Conservation (phyloP, 2,888 invertebrate species). For the Spilosoma lubricipeda region DNA sequence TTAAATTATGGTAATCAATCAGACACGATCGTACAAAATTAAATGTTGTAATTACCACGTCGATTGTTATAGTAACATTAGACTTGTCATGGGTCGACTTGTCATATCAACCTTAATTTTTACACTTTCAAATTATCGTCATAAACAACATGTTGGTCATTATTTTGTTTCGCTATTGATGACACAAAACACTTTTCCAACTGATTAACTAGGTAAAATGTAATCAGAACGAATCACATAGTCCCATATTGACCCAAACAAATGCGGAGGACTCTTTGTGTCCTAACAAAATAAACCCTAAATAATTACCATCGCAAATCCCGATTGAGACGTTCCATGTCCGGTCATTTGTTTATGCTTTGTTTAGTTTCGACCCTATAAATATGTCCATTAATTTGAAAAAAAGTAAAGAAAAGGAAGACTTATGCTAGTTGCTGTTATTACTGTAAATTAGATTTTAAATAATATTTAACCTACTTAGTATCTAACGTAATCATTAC, state of each 20-base stretch:
- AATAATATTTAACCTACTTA: neutral
- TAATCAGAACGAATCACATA: constrained; percentile 64
- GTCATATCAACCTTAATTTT: too few species aligned
- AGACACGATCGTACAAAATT: too few species aligned
- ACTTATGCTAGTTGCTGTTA: neutral
- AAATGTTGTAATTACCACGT: neutral
- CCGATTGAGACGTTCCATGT: constrained; percentile 31
- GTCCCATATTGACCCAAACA: constrained; percentile 72
- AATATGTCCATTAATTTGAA: neutral
- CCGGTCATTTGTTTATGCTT: constrained; percentile 22
- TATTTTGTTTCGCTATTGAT: neutral
- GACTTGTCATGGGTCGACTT: neutral
- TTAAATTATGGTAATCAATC: neutral
- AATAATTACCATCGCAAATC: constrained; percentile 69
- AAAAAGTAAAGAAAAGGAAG: neutral
- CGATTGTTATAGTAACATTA: neutral
- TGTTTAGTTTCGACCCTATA: constrained; percentile 3
- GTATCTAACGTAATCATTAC: neutral
- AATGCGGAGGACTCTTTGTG: constrained; percentile 58
- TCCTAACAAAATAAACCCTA: constrained; percentile 83
- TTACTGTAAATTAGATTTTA: neutral
- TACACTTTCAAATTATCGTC: too few species aligned
- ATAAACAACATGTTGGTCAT: too few species aligned
- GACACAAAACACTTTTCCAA: constrained; percentile 20
- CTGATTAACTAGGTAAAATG: constrained; percentile 49